These are phyloP conservation scores for Drosophila algonquin DNA, from an alignment of 2,888 invertebrate genomes.

Conservation along the genomic window DNA sequence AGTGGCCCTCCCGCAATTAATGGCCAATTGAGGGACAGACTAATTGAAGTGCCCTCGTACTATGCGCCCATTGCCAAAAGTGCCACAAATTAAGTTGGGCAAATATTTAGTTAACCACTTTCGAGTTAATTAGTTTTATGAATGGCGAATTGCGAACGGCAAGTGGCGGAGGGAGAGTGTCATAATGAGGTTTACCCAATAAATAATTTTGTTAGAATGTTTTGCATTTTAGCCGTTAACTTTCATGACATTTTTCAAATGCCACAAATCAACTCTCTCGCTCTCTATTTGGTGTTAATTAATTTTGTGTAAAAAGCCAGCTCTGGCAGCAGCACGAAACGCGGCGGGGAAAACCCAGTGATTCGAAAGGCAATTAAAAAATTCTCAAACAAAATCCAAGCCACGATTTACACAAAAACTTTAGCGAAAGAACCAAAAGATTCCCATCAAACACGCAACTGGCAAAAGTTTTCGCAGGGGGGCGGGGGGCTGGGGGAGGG, in stretches of 20 bases:
- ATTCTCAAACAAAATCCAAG: conserved; percentile 6
- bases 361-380: conserved; percentile 35
- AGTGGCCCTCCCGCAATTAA: conserved; percentile 11
- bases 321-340: no score
- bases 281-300: conserved; percentile 50
- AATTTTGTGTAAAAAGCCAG: conserved; percentile 35
- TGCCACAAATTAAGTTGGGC: conserved; percentile 34
- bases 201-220: conserved; percentile 12
- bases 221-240: not conserved
- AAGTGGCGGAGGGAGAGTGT: not conserved
- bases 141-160: not conserved
- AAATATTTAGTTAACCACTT: conserved; percentile 28
- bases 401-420: conserved; percentile 23
- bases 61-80: conserved; percentile 7
- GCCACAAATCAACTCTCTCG: conserved; percentile 18
- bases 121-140: conserved; percentile 29
- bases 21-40: conserved; percentile 22
- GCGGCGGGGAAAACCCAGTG: conserved; percentile 31
- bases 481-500: no score
- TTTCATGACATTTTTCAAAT: conserved; percentile 7
- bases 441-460: conserved; percentile 54
- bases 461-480: conserved; percentile 16
- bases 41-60: conserved; percentile 30
- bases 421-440: conserved; percentile 31
- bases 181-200: not conserved